Evolutionary conservation across 2,113 vertebrate species (phyloP).

Genomic region (Oryzias celebensis): DNA sequence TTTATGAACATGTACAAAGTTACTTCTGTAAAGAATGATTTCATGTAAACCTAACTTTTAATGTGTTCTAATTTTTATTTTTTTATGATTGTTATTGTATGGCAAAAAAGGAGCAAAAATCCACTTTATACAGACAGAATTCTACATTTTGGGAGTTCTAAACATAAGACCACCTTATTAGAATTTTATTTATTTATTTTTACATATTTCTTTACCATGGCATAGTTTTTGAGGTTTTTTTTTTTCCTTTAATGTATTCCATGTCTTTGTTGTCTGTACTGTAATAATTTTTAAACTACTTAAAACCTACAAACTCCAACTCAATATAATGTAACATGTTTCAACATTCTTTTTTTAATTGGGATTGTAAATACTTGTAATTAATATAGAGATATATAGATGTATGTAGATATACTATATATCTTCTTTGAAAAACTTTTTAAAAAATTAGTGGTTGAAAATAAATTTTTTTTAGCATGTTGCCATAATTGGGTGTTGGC

Average conservation of each 20-base stretch:
- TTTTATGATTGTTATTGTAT: background rate
- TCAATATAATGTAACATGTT: conserved; percentile 33
- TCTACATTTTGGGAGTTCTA: conserved; percentile 16
- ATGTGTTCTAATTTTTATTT: background rate
- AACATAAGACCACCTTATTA: conserved; percentile 20
- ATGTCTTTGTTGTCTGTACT: conserved; percentile 9
- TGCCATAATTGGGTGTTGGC: conserved; percentile 37
- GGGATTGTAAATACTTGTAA: conserved; percentile 72
- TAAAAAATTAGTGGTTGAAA: conserved; percentile 24
- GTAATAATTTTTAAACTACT: conserved; percentile 30
- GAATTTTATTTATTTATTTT: conserved; percentile 59
- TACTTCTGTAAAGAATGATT: background rate
- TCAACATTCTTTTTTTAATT: conserved; percentile 31
- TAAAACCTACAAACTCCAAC: conserved; percentile 31
- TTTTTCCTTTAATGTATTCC: conserved; percentile 37
- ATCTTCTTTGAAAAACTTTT: conserved; percentile 39
- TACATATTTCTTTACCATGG: conserved; percentile 59
- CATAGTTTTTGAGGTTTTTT: conserved; percentile 25
- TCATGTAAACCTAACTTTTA: conserved; percentile 19
- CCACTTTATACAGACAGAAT: conserved; percentile 4
- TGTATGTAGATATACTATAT: too few relatives aligned
- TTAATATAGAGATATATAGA: conserved; percentile 64
- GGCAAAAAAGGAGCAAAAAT: conserved; percentile 14
- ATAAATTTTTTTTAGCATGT: conserved; percentile 43
- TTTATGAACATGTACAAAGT: conserved; percentile 8